A percentile compares a stretch with the other conserved stretches of the same genome.
Evolutionary conservation across 2,113 vertebrate species (phyloP).

Genomic region (Equus przewalskii): DNA sequence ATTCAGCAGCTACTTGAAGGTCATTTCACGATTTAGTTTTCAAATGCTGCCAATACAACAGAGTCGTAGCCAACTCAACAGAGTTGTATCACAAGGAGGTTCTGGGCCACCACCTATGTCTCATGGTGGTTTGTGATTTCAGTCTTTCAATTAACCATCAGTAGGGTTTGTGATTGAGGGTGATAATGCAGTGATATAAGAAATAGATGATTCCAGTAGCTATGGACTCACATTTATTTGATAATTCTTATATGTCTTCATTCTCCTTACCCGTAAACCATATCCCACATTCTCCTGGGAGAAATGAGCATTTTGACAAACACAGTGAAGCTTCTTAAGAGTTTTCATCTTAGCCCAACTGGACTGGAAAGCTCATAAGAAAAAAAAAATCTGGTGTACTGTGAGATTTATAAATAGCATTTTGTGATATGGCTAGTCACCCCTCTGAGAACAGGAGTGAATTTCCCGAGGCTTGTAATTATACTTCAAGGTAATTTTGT

Average conservation of each 20-base stretch:
- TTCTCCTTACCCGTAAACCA: accelerated
- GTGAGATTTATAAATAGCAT: neutral
- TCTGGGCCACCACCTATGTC: neutral
- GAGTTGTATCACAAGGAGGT: neutral
- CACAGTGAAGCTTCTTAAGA: neutral
- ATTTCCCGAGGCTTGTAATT: neutral
- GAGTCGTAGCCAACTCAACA: neutral
- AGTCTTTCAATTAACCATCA: neutral
- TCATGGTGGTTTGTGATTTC: neutral
- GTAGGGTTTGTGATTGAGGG: neutral
- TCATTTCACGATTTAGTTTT: conserved; percentile 8
- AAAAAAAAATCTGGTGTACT: neutral
- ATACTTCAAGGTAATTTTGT: conserved; percentile 12
- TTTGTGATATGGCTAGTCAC: neutral
- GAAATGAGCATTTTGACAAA: neutral
- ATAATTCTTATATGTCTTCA: neutral
- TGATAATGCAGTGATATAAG: neutral
- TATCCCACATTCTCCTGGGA: neutral
- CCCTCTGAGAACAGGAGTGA: neutral
- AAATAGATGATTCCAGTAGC: neutral
- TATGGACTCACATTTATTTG: neutral
- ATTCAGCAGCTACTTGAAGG: neutral
- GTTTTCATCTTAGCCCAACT: neutral
- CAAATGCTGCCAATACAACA: neutral
- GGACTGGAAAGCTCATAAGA: neutral